Base-by-base conservation (phyloP, 2,888 invertebrate species). In the Syritta pipiens region DNA sequence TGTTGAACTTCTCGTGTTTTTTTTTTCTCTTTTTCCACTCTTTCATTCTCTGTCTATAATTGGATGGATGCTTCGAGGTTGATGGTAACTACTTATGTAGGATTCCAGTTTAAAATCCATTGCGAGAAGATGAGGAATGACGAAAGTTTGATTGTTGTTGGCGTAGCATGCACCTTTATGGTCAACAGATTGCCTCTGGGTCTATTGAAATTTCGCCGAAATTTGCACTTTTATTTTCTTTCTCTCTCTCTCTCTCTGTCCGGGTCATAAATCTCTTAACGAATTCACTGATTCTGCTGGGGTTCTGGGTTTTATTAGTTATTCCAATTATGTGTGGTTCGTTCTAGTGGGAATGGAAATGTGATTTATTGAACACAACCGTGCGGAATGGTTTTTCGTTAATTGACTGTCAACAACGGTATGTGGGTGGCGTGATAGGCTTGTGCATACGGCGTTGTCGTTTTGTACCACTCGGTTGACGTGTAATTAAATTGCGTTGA, bases 81-180 rank as follows among this genome's bases (percentile, higher is more conserved):
- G 12, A n/a, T 26, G 10, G 24, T 10, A 10, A 42, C 40, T 19
- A 42, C 42, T 57, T 35, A 22, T 55, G 6, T 19, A 40, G 12
- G 14, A 4, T 35, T 30, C 17, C 19, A 42, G 55, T 26, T 55
- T 6, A 55, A 57, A 30, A 19, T 42, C 42, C 10, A 4, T 28
- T 42, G 57, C 46, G 46, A 22, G 24, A 22, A 17, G 48, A 48
- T 19, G 48, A 48, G n/a, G 24, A 24, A 49, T 62, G 60, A 62
- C 22, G 35, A 48, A 24, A 14, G 7, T 46, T 42, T 42, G 37
- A 12, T 35, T 6, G 40, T 65, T 65, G 51, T 51, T 32, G 24
- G 32, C 51, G 42, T 65, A 65, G 53, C 53, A 53, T 65, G 42
- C 44, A 65, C 51, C 63, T 65, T 65, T 65, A 53, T 53, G 63